phyloP scores from a whole-genome alignment of 2,113 vertebrate genomes.

The Varanus salvator region DNA sequence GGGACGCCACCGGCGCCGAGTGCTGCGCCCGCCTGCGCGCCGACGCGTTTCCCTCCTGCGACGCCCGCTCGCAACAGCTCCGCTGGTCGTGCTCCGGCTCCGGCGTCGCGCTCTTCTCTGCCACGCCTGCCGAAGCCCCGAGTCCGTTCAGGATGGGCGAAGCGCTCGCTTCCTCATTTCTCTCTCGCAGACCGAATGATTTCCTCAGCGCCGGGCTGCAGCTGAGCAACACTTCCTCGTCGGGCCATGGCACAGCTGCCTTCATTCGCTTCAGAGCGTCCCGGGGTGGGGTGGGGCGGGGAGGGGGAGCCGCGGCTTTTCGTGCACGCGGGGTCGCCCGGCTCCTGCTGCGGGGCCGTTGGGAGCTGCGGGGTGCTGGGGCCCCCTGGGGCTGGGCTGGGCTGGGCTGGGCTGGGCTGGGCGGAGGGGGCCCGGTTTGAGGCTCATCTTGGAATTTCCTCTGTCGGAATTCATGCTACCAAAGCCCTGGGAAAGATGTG shows the following conservation, averaged over 20 bases:
- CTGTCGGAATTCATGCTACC: not conserved
- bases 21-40: not conserved
- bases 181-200: not conserved
- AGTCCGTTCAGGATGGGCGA: constrained; percentile 27
- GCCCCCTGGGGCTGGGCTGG: not conserved
- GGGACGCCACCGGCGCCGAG: not conserved
- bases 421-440: not conserved
- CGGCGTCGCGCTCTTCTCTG: not conserved
- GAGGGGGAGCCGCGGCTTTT: not conserved
- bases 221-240: constrained; percentile 27
- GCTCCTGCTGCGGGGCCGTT: not conserved
- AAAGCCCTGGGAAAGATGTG: not conserved
- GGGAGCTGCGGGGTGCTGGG: not conserved
- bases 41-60: not conserved
- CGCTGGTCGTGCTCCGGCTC: not conserved
- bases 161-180: constrained; percentile 41
- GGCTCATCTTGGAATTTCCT: too few relatives aligned
- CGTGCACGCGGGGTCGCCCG: too few relatives aligned
- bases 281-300: not conserved
- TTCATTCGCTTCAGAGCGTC: not conserved
- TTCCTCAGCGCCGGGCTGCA: constrained; percentile 7
- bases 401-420: not conserved
- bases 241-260: not conserved
- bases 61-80: not conserved
- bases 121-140: not conserved